A percentile compares a stretch with the other conserved stretches of the same genome.
Conservation (phyloP, 2,888 invertebrate genomes). For the Brenthis daphne region DNA sequence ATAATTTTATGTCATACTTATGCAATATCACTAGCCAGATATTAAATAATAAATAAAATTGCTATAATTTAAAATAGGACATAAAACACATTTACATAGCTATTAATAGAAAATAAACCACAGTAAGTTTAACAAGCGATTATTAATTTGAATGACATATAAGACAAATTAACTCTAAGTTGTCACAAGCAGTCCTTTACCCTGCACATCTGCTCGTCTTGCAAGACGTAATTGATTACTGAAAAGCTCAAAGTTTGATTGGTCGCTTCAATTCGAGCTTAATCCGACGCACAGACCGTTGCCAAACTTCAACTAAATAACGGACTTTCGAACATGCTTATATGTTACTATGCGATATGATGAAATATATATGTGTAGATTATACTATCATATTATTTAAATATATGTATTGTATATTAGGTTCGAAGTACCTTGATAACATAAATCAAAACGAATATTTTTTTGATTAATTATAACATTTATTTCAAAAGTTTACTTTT, state of each 20-base stretch:
- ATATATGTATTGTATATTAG: too few relatives aligned
- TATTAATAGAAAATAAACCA: not conserved
- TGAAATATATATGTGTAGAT: not conserved
- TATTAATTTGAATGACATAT: conserved; percentile 22
- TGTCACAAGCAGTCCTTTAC: conserved; percentile 26
- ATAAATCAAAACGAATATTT: too few relatives aligned
- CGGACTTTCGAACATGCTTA: conserved; percentile 31
- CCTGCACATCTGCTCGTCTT: conserved; percentile 45
- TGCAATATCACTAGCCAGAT: too few relatives aligned
- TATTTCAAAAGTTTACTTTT: too few relatives aligned
- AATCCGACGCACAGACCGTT: conserved; percentile 48
- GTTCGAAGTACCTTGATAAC: too few relatives aligned
- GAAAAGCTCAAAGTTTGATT: conserved; percentile 62
- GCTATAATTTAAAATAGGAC: too few relatives aligned
- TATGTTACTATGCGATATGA: not conserved
- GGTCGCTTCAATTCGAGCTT: conserved; percentile 49
- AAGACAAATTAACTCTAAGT: conserved; percentile 23
- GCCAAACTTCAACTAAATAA: conserved; percentile 34
- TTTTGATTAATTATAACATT: too few relatives aligned
- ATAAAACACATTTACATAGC: too few relatives aligned
- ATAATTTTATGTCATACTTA: too few relatives aligned
- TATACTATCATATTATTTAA: not conserved
- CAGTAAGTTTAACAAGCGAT: not conserved
- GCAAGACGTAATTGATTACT: conserved; percentile 59
- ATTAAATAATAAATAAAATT: too few relatives aligned